Base-by-base conservation (phyloP, 2,797 vertebrate genomes). In the Fistularia commersonii region DNA sequence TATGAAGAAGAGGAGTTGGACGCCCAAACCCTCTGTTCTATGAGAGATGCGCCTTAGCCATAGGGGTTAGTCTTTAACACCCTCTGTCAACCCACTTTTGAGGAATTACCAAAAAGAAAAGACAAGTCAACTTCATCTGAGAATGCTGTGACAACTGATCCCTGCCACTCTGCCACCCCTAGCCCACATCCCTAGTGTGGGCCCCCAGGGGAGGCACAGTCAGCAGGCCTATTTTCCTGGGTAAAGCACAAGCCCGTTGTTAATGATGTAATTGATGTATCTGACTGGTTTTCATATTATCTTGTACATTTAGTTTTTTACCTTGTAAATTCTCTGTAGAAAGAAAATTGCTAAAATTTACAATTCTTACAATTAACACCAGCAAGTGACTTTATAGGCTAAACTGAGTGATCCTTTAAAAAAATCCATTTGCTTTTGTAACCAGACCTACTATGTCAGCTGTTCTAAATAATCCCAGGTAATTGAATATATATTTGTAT, bases 271-370 rank as follows among this genome's bases (percentile, higher is more conserved):
- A 93, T 90, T 93, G 90, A 93, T 93, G 81, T 88, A 93, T 93
- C 92, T 91, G 90, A 89, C 89, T 94, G 91, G 93, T 88, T 89
- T 87, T 87, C 84, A 86, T 87, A 88, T 82, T 71, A 80, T 77
- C 78, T 83, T 89, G 87, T 90, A 90, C 92, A 94, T 93, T 95
- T 94, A 93, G 92, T 94, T 96, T 96, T 98, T 94, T 95, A 98
- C 90, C 93, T 94, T 98, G 94, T 96, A 97, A 96, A 98, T 95
- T 96, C 89, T 93, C 91, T 94, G 92, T 95, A 93, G 91, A 88
- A 86, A 85, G 81, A 69, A 64, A 69, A 72, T 90, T 89, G 87
- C 84, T 86, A 84, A 88, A 85, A 89, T 85, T 83, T 87, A 93
- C 91, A 93, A 93, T 96, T 96, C 92, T 93, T 95, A 95, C 93